A percentile compares a stretch with the other conserved stretches of the same genome.
These are phyloP conservation scores for Cossypha caffra DNA, from an alignment of 2,797 vertebrate genomes.

Conservation along the genomic window DNA sequence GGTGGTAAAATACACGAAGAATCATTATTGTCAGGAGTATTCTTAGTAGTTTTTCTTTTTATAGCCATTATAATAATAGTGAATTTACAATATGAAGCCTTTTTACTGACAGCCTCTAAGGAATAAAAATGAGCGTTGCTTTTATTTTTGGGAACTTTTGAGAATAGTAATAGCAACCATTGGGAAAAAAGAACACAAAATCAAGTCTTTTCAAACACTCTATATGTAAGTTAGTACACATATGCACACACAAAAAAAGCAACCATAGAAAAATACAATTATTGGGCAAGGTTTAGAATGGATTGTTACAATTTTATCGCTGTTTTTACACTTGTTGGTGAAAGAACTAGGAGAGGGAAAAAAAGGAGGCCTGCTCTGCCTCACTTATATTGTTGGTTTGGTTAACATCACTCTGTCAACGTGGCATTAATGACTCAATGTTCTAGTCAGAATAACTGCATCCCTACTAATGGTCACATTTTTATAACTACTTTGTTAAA, in stretches of 20 bases:
- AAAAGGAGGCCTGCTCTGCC: not conserved
- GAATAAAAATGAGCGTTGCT: not conserved
- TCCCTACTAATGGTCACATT: not conserved
- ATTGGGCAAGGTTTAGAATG: not conserved
- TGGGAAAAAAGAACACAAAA: not conserved
- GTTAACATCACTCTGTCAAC: not conserved
- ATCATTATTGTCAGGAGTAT: not conserved
- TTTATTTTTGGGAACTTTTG: not conserved
- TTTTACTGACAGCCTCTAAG: not conserved
- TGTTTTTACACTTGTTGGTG: not conserved
- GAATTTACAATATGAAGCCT: not conserved
- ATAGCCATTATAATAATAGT: not conserved
- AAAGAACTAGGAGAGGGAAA: not conserved
- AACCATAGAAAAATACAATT: not conserved
- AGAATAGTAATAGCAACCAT: not conserved
- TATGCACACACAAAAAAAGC: not conserved
- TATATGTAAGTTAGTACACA: not conserved
- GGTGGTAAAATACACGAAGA: not conserved
- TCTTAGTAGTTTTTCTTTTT: constrained; percentile 12
- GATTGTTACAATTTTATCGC: not conserved
- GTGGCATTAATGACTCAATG: not conserved
- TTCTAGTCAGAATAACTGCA: not conserved
- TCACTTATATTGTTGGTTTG: not conserved
- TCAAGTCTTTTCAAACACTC: not conserved
- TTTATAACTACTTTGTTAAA: not conserved